Conservation (phyloP, 2,113 vertebrate species). For the Cynocephalus volans region DNA sequence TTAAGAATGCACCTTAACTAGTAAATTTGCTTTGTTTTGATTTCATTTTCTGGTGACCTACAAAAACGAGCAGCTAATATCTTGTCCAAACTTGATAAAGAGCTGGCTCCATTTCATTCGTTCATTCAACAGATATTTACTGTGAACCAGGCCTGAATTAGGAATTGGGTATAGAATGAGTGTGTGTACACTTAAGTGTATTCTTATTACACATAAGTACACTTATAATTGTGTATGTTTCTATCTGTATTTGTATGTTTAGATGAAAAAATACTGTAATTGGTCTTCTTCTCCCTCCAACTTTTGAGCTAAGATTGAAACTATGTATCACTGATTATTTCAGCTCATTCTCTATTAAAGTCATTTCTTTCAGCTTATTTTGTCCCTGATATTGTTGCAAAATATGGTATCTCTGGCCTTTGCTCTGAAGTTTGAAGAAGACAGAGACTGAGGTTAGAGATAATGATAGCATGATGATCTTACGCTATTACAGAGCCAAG, state of each 20-base stretch:
- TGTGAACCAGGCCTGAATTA: background rate
- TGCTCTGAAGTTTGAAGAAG: background rate
- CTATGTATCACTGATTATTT: slow-evolving; percentile 32
- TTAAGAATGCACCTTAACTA: background rate
- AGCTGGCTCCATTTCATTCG: background rate
- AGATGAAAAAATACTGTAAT: background rate
- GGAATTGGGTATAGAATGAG: too few relatives aligned
- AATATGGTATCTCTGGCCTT: background rate
- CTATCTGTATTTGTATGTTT: background rate
- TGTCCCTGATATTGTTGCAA: slow-evolving; percentile 15
- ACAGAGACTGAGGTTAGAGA: background rate
- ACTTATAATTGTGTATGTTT: background rate
- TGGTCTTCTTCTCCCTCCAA: background rate
- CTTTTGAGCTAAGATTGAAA: background rate
- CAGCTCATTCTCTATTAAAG: background rate
- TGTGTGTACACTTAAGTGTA: background rate
- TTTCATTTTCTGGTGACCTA: slow-evolving; percentile 39
- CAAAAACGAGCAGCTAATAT: slow-evolving; percentile 8
- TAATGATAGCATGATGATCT: background rate
- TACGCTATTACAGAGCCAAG: background rate
- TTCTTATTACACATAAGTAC: background rate
- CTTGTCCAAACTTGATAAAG: background rate
- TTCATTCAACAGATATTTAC: slow-evolving; percentile 1
- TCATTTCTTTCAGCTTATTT: background rate
- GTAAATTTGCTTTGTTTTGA: background rate